These are phyloP conservation scores for Corythornis cristatus DNA, from an alignment of 2,113 vertebrate genomes.

Conservation along the genomic window DNA sequence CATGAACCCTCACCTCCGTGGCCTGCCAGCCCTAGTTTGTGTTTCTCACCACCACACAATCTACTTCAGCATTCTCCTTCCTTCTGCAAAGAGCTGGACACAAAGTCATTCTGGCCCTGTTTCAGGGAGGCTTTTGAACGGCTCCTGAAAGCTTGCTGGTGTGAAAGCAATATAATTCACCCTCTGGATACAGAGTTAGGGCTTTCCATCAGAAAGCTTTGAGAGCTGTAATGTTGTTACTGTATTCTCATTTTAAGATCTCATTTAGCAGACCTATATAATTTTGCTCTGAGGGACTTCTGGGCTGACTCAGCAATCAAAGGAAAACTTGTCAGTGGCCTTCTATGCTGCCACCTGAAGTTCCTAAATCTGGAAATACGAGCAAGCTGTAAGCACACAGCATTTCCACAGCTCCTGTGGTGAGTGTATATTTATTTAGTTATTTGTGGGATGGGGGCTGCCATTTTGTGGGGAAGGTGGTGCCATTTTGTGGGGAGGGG, in stretches of 20 bases:
- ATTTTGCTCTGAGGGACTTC: constrained; percentile 16
- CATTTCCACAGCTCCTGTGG: neutral
- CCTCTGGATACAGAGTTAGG: neutral
- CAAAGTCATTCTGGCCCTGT: neutral
- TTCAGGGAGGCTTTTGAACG: neutral
- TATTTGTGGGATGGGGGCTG: too few species aligned
- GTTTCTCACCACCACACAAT: neutral
- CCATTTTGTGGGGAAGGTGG: too few species aligned
- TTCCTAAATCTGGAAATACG: neutral
- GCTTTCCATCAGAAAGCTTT: constrained; percentile 12
- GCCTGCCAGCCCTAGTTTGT: neutral
- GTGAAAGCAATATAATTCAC: neutral
- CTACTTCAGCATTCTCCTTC: neutral
- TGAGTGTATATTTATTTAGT: too few species aligned
- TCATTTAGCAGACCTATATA: neutral
- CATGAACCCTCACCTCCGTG: neutral
- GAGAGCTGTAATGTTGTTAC: constrained; percentile 22
- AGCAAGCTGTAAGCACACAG: neutral
- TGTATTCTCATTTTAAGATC: constrained; percentile 16
- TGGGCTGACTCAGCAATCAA: constrained; percentile 28
- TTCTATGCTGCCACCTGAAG: neutral
- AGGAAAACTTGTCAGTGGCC: neutral
- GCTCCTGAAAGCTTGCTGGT: neutral
- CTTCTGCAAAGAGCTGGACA: neutral
- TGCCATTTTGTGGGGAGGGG: too few species aligned